Evolutionary conservation across 2,797 vertebrate genomes (phyloP).

Genomic region (Caiman crocodilus): DNA sequence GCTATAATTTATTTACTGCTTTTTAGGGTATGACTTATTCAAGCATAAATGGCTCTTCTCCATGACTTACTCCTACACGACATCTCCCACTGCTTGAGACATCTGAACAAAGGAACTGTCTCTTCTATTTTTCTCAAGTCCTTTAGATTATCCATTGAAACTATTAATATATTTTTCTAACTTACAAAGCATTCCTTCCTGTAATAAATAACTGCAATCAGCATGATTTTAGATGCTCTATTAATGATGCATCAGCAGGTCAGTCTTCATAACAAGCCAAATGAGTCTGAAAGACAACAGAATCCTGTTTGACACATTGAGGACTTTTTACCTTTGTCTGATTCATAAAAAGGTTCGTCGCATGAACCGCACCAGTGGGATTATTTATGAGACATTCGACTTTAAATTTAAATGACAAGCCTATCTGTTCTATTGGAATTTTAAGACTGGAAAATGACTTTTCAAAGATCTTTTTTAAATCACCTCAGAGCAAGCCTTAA

Average conservation of each 20-base stretch:
- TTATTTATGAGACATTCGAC: conserved; percentile 54
- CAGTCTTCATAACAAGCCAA: not conserved
- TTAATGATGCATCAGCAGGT: not conserved
- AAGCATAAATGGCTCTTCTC: conserved; percentile 42
- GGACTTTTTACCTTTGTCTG: conserved; percentile 43
- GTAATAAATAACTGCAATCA: conserved; percentile 5
- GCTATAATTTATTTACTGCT: conserved; percentile 26
- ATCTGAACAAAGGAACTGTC: conserved; percentile 54
- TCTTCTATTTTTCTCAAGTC: conserved; percentile 33
- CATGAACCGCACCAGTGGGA: conserved; percentile 43
- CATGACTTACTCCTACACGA: conserved; percentile 1
- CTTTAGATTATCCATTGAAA: conserved; percentile 35
- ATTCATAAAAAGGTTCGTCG: conserved; percentile 20
- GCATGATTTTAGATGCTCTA: not conserved
- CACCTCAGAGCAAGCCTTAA: conserved; percentile 6
- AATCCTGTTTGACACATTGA: conserved; percentile 47
- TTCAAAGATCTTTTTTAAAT: conserved; percentile 41
- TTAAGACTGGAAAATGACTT: conserved; percentile 41
- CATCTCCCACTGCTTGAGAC: conserved; percentile 44
- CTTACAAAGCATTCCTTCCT: not conserved
- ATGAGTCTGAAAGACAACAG: not conserved
- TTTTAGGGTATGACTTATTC: conserved; percentile 18
- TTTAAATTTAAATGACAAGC: conserved; percentile 67
- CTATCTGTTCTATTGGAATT: conserved; percentile 51
- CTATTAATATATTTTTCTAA: not conserved